These are phyloP conservation scores for Phalanger gymnotis DNA, from an alignment of 2,797 vertebrate genomes.

Conservation along the genomic window DNA sequence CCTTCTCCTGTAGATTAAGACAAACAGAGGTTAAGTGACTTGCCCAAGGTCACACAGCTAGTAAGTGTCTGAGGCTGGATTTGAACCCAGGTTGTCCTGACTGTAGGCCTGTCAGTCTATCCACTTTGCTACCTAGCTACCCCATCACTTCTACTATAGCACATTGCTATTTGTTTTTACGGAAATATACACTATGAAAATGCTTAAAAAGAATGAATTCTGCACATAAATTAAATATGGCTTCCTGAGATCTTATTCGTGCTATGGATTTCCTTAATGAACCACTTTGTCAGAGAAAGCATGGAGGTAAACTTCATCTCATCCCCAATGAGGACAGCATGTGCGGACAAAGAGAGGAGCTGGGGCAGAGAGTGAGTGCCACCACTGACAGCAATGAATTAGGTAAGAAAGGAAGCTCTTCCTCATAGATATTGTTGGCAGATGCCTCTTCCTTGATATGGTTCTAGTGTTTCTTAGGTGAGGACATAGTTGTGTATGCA, in stretches of 20 bases:
- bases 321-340: conserved; percentile 19
- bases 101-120: not conserved
- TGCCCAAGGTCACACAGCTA: not conserved
- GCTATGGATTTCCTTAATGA: conserved; percentile 36
- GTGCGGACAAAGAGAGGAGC: not conserved
- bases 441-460: not conserved
- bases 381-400: not conserved
- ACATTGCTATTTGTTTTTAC: conserved; percentile 6
- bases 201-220: conserved; percentile 41
- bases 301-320: conserved; percentile 24
- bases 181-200: conserved; percentile 43
- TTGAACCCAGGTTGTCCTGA: not conserved
- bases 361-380: not conserved
- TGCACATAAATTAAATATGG: conserved; percentile 34
- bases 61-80: not conserved
- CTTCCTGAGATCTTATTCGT: conserved; percentile 25
- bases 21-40: not conserved
- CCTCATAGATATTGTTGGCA: not conserved
- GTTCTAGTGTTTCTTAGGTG: not conserved
- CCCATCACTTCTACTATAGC: not conserved
- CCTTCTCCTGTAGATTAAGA: not conserved
- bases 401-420: not conserved
- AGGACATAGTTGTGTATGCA: not conserved
- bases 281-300: conserved; percentile 8
- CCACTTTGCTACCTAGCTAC: not conserved